Evolutionary conservation across 2,888 invertebrate species (phyloP).

Genomic region (Panopea generosa): DNA sequence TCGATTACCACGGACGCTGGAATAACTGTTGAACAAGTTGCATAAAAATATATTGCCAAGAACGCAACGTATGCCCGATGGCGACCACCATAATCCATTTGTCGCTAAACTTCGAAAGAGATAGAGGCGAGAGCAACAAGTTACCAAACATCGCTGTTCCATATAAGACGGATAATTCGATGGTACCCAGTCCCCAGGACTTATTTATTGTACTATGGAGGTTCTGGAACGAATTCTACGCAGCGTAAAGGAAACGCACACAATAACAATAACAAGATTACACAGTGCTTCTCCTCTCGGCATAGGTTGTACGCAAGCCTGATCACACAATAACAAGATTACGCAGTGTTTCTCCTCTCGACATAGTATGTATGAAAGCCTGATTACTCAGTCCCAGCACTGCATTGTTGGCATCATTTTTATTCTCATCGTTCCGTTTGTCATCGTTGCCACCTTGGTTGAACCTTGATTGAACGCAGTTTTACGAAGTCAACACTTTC

Average conservation of each 20-base stretch:
- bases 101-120: conserved; percentile 74
- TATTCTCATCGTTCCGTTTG: too few relatives aligned
- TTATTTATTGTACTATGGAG: conserved; percentile 80
- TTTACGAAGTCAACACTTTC: too few relatives aligned
- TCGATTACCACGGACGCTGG: conserved; percentile 79
- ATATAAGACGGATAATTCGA: conserved; percentile 78
- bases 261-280: too few relatives aligned
- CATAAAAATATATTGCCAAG: conserved; percentile 78
- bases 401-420: too few relatives aligned
- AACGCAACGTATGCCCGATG: conserved; percentile 76
- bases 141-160: conserved; percentile 79
- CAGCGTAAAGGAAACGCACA: conserved; percentile 78
- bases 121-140: conserved; percentile 74
- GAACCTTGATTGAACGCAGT: too few relatives aligned
- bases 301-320: too few relatives aligned
- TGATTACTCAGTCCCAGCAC: too few relatives aligned
- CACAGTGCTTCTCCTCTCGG: too few relatives aligned
- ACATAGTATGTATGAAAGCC: too few relatives aligned
- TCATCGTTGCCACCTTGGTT: too few relatives aligned
- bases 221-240: conserved; percentile 80
- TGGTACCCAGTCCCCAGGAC: conserved; percentile 74
- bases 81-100: conserved; percentile 76
- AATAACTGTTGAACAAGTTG: conserved; percentile 73
- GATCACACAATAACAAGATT: too few relatives aligned
- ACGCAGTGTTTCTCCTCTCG: too few relatives aligned